Base-by-base conservation (phyloP, 2,113 vertebrate genomes). In the human (Homo sapiens) region DNA sequence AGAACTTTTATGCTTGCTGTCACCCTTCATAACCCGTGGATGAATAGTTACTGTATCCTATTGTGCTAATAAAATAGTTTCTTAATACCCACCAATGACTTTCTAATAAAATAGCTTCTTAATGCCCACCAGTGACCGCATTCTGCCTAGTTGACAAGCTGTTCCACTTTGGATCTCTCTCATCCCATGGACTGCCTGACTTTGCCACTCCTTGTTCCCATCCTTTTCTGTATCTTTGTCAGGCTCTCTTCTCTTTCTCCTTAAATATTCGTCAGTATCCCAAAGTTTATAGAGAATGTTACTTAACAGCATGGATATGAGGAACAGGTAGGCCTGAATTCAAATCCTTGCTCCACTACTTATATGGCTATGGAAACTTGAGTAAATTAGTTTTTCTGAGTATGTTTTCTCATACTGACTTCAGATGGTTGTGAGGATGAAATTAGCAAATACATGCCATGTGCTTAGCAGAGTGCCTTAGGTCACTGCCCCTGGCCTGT, bases 101-200 rank as follows among this genome's bases (percentile, higher is more conserved):
- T 92, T n/a, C 59, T 55, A 20, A 55, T 55, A 55, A 55, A 55
- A 55, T 55, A 55, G 52, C 20, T 55, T 55, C 52, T 55, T 55
- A 55, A 55, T 55, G 52, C 52, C 52, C 52, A 55, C 52, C 52
- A 55, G 52, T 55, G 84, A 30, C 5, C 3, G 25, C 38, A 3
- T 45, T 43, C 79, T 27, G 22, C 64, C 68, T 43, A 6, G 16
- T 35, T 10, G 40, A 38, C 50, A 0, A 2, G n/a, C 35, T 3
- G 1, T 22, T 45, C 40, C 3, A 30, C 23, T 75, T 61, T 0
- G 0, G 45, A 23, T 35, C n/a, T 25, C 17, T 82, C 17, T 79
- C 22, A 13, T 55, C n/a, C 40, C 6, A 0, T 35, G 16, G 25
- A 23, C 30, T 23, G 38, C 30, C 7, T 40, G 38, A 20, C 32